These are phyloP conservation scores for Chionodraco myersi DNA, from an alignment of 2,113 vertebrate genomes.

Conservation along the genomic window DNA sequence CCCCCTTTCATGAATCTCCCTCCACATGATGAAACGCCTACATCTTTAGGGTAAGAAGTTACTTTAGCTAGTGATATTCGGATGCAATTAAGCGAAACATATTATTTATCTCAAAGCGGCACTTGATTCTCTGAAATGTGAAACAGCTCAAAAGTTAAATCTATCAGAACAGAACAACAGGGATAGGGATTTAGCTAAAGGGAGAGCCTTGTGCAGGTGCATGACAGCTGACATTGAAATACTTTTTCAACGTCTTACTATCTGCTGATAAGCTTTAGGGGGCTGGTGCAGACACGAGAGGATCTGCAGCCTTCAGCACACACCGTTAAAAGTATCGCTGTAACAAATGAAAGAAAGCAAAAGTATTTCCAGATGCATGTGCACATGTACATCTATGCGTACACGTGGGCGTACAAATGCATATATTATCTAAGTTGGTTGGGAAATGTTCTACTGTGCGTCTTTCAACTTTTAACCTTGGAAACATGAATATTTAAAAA, in stretches of 20 bases:
- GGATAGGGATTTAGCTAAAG: neutral
- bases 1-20: constrained; percentile 1
- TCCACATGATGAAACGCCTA: constrained; percentile 39
- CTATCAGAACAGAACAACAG: neutral
- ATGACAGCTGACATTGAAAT: constrained; percentile 30
- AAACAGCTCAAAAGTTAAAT: constrained; percentile 18
- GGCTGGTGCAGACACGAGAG: constrained; percentile 5
- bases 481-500: constrained; percentile 53
- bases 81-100: constrained; percentile 46
- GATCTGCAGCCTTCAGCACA: neutral
- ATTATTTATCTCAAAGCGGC: constrained; percentile 22
- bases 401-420: constrained; percentile 36
- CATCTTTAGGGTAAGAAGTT: constrained; percentile 38
- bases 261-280: constrained; percentile 18
- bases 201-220: neutral
- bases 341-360: neutral
- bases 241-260: constrained; percentile 27
- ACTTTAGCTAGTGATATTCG: constrained; percentile 20
- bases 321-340: neutral
- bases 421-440: constrained; percentile 5
- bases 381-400: neutral
- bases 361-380: neutral
- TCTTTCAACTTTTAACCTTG: constrained; percentile 44
- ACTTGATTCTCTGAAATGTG: constrained; percentile 8
- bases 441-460: neutral